Evolutionary conservation across 2,888 invertebrate genomes (phyloP).

Genomic region (Amiota minor): DNA sequence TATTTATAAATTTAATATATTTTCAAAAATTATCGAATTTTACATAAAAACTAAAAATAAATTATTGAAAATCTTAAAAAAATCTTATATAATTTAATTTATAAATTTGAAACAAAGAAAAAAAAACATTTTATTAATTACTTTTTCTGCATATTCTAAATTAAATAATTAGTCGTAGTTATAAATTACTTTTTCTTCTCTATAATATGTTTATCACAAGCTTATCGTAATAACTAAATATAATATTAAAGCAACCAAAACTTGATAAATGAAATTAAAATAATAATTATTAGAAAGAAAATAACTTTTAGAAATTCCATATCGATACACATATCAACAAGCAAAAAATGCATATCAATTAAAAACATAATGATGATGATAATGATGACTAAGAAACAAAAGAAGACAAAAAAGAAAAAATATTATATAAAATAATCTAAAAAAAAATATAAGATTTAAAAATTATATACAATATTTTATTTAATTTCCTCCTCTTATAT

Average conservation of each 20-base stretch:
- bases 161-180: constrained; percentile 34
- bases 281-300: constrained; percentile 34
- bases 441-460: constrained; percentile 21
- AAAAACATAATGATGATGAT: constrained; percentile 17
- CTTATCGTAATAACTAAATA: constrained; percentile 47
- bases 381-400: not conserved
- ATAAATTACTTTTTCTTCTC: constrained; percentile 36
- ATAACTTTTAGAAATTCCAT: constrained; percentile 25
- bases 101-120: constrained; percentile 30
- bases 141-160: constrained; percentile 42
- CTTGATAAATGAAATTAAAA: constrained; percentile 30
- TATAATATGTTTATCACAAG: constrained; percentile 49
- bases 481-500: constrained; percentile 47
- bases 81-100: constrained; percentile 13
- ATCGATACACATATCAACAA: constrained; percentile 35
- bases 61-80: not conserved
- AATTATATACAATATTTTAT: constrained; percentile 32
- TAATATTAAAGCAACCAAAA: constrained; percentile 32
- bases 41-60: not conserved
- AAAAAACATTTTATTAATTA: constrained; percentile 35
- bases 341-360: constrained; percentile 45
- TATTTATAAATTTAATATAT: no score
- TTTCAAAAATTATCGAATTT: no score
- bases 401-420: constrained; percentile 38
- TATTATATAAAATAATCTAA: constrained; percentile 19